Base-by-base conservation (phyloP, 2,888 invertebrate species). In the Lasiommata megera region DNA sequence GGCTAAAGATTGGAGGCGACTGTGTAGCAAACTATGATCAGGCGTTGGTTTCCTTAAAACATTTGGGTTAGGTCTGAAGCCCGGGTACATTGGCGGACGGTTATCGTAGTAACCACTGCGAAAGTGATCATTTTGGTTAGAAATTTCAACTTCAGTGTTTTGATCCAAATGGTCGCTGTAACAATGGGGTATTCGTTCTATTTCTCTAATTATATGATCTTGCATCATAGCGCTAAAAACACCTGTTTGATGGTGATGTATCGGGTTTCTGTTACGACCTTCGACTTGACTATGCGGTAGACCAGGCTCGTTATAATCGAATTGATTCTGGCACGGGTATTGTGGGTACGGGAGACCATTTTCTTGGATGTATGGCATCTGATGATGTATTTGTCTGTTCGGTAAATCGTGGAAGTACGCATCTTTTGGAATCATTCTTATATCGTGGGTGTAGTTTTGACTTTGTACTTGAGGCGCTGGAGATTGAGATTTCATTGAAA, bases 361-460 rank as follows among this genome's bases (percentile, higher is more conserved):
- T 53, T 84, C 86, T 16, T 46, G 46, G 43, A 76, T 69, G 63
- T 84, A 88, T 1, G 88, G 86, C 76, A 84, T 77, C 62, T 88
- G 80, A 51, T 76, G 77, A 52, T 75, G 77, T 16, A 67, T 64
- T 44, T 75, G 89, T 47, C 91, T 81, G 71, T 92, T 92, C 0
- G 93, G 91, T 36, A 93, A 84, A 56, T 93, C 93, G 66, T 93
- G 93, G 67, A 93, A 93, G 70, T 93, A 93, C 0, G 93, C 93
- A 74, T 93, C 93, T 79, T 93, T 93, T 9, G 93, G 93, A 52
- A 93, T 84, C 69, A 92, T 82, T 16, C 84, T 71, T 37, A 82
- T 65, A 53, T 88, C 85, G 46, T 71, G 68, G 7, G 65, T 68
- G 38, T 77, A 75, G 41, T 72, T 72, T 23, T 70, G 71, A 3